phyloP scores from a whole-genome alignment of 1,140 invertebrate species.

The Arctopsyche grandis region DNA sequence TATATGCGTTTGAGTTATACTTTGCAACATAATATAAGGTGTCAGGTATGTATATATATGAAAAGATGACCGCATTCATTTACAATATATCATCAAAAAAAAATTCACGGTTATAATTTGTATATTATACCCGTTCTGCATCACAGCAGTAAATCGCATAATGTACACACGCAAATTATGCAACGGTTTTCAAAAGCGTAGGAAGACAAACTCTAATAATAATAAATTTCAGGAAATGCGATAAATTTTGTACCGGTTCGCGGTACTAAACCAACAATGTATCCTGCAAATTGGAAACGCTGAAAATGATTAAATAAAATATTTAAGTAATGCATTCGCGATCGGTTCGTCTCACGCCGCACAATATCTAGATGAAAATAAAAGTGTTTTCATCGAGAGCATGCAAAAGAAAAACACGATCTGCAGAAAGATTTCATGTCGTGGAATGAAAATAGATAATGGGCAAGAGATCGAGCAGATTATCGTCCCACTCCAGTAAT shows the following conservation, averaged over 20 bases:
- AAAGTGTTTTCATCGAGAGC: not conserved
- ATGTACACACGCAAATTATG: slow-evolving; percentile 26
- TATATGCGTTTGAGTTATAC: no score
- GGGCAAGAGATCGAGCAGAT: slow-evolving; percentile 8
- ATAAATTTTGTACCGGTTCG: not conserved
- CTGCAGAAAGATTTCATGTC: not conserved
- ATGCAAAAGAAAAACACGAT: not conserved
- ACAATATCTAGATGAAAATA: not conserved
- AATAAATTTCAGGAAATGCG: not conserved
- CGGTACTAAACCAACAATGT: no score
- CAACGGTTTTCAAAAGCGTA: not conserved
- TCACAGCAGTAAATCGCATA: not conserved
- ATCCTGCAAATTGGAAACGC: no score
- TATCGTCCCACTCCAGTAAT: slow-evolving; percentile 23
- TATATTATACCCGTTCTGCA: not conserved
- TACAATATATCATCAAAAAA: slow-evolving; percentile 1
- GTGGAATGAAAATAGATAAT: slow-evolving; percentile 20
- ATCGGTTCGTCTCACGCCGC: not conserved
- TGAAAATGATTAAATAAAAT: no score
- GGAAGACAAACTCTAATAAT: not conserved
- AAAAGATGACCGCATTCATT: not conserved
- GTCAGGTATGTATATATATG: no score
- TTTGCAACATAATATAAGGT: no score
- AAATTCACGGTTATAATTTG: slow-evolving; percentile 10
- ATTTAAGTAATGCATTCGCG: no score